A percentile compares a stretch with the other conserved stretches of the same genome.
phyloP scores from a whole-genome alignment of 2,797 vertebrate species.

The Antrozous pallidus region DNA sequence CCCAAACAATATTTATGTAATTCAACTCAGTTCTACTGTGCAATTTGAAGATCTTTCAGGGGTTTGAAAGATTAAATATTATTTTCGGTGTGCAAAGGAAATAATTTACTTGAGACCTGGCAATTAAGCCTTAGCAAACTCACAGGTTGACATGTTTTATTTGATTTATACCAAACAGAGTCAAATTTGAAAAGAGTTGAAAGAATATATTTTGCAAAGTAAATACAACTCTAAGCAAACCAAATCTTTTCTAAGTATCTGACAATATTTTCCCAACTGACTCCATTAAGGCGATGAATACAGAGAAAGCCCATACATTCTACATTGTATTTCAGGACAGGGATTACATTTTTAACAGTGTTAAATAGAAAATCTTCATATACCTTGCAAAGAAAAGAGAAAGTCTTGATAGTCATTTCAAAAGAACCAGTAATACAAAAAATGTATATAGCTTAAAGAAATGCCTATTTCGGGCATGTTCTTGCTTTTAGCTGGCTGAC shows the following conservation, averaged over 20 bases:
- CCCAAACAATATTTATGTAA: constrained; percentile 55
- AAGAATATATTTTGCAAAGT: constrained; percentile 73
- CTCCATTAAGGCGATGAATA: constrained; percentile 79
- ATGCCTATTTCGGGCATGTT: constrained; percentile 33
- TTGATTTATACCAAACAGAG: constrained; percentile 75
- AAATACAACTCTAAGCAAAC: constrained; percentile 72
- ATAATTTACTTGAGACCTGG: constrained; percentile 77
- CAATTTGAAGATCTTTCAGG: constrained; percentile 64
- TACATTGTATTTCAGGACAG: constrained; percentile 67
- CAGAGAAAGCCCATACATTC: constrained; percentile 54
- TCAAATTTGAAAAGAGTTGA: constrained; percentile 71
- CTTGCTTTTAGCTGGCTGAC: constrained; percentile 47
- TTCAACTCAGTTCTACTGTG: constrained; percentile 29
- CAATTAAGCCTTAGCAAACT: constrained; percentile 78
- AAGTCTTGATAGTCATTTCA: constrained; percentile 67
- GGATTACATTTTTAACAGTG: constrained; percentile 70
- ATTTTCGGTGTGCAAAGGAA: constrained; percentile 76
- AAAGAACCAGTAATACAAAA: constrained; percentile 67
- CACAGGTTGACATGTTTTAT: constrained; percentile 74
- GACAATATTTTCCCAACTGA: constrained; percentile 76
- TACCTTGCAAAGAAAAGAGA: constrained; percentile 56
- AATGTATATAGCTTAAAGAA: constrained; percentile 39
- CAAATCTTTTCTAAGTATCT: constrained; percentile 74
- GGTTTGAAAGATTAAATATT: constrained; percentile 75
- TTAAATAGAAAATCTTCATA: constrained; percentile 66